These are phyloP conservation scores for Prionailurus viverrinus DNA, from an alignment of 2,113 vertebrate genomes.

Conservation along the genomic window DNA sequence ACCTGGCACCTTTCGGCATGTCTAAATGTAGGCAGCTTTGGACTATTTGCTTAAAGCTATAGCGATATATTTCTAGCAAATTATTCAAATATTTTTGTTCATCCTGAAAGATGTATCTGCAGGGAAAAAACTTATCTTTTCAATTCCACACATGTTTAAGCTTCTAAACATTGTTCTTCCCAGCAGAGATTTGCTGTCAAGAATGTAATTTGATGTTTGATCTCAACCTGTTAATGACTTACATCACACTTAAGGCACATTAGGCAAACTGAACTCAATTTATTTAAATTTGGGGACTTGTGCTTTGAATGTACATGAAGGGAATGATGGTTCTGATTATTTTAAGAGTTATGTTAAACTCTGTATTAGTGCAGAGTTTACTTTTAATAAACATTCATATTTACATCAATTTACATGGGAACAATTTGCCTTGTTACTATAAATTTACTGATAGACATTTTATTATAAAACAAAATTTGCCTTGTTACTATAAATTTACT, in stretches of 20 bases:
- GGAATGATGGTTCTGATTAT: background rate
- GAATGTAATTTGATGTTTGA: slow-evolving; percentile 69
- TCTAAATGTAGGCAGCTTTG: background rate
- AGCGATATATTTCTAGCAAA: slow-evolving; percentile 45
- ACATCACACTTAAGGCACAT: slow-evolving; percentile 45
- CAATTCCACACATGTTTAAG: slow-evolving; percentile 74
- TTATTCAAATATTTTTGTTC: slow-evolving; percentile 74
- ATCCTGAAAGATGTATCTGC: slow-evolving; percentile 65
- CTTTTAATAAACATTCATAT: background rate
- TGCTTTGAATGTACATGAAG: background rate
- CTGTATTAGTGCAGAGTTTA: background rate
- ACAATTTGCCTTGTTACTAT: background rate
- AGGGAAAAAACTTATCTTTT: slow-evolving; percentile 75
- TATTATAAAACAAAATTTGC: background rate
- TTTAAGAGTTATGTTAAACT: background rate
- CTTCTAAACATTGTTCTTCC: slow-evolving; percentile 72
- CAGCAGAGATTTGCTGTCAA: slow-evolving; percentile 71
- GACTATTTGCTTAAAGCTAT: slow-evolving; percentile 56
- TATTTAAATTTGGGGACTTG: slow-evolving; percentile 38
- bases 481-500: background rate
- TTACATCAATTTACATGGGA: background rate
- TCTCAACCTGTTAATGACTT: slow-evolving; percentile 73
- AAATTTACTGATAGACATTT: background rate
- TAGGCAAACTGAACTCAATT: slow-evolving; percentile 45
- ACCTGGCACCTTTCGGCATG: background rate